Percentiles rank a stretch among this genome's conserved stretches.
phyloP scores from a whole-genome alignment of 2,888 invertebrate species.

The Meteorus cinctellus region DNA sequence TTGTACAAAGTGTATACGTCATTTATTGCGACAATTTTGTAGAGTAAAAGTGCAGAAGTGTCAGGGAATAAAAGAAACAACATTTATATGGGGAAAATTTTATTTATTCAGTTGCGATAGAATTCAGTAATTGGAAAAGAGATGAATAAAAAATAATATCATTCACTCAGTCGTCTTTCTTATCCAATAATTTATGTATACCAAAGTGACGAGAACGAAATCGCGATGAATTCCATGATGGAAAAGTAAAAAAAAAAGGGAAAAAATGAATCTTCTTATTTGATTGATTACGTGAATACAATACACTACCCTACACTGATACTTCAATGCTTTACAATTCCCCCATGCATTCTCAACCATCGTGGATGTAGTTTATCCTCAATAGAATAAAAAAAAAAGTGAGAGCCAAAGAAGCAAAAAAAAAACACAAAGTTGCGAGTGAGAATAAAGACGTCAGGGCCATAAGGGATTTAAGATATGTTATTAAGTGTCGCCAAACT shows the following conservation, averaged over 20 bases:
- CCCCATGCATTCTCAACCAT: slow-evolving; percentile 1
- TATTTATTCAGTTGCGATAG: background rate
- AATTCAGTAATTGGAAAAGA: background rate
- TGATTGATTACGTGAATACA: slow-evolving; percentile 1
- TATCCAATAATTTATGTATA: background rate
- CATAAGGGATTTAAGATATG: background rate
- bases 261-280: background rate
- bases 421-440: background rate
- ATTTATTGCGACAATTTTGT: background rate
- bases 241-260: background rate
- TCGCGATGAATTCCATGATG: background rate
- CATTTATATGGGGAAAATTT: background rate
- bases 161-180: background rate
- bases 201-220: background rate
- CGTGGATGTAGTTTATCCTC: background rate
- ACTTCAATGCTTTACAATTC: background rate
- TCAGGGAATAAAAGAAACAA: background rate
- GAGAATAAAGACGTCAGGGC: background rate
- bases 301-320: background rate
- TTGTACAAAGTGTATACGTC: background rate
- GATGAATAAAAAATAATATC: background rate
- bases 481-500: background rate
- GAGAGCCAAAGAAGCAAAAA: background rate
- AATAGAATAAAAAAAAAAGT: background rate
- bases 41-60: slow-evolving; percentile 6